These are phyloP conservation scores for Anseranas semipalmata DNA, from an alignment of 2,113 vertebrate genomes.

Conservation along the genomic window DNA sequence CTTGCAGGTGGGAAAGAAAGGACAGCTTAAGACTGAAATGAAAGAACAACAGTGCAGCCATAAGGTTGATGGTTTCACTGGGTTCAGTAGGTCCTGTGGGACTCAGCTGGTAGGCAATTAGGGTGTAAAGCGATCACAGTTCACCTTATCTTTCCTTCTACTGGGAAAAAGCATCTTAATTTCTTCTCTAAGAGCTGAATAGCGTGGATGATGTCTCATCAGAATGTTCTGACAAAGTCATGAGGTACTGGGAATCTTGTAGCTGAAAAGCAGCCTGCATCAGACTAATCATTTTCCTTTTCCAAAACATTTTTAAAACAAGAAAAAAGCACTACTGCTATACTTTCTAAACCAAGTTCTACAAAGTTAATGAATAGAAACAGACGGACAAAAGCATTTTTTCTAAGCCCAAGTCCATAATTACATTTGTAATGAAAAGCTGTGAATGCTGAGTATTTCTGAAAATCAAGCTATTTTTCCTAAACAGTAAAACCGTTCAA, in stretches of 20 bases:
- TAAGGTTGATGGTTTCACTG: neutral
- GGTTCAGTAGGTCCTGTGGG: neutral
- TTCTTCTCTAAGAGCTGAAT: neutral
- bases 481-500: neutral
- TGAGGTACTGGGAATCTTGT: neutral
- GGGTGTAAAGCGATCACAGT: neutral
- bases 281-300: neutral
- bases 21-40: neutral
- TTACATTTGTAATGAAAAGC: neutral
- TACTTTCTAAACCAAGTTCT: neutral
- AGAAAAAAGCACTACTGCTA: neutral
- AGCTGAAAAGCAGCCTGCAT: neutral
- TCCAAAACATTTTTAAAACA: neutral
- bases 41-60: neutral
- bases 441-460: neutral
- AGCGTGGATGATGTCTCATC: fast-evolving
- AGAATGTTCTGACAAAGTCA: neutral
- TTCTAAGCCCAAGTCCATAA: neutral
- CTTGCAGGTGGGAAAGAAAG: neutral
- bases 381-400: neutral
- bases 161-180: neutral
- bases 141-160: neutral
- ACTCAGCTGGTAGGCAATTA: neutral
- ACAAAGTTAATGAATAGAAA: neutral
- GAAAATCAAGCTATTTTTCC: neutral